phyloP scores from a whole-genome alignment of 1,140 invertebrate species.

The Nixonia krombeini region DNA sequence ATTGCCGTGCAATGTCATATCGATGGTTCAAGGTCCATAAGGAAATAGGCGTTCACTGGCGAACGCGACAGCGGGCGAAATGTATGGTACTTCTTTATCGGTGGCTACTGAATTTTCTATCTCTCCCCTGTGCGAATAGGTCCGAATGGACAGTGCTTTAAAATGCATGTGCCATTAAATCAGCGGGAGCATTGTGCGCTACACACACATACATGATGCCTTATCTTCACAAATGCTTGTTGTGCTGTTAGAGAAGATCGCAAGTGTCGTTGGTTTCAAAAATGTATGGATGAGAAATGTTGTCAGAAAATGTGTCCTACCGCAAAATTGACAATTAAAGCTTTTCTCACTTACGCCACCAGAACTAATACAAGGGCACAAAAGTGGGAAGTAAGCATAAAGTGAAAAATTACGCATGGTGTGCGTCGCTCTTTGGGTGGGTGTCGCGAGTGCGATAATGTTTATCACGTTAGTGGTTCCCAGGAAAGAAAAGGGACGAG shows the following conservation, averaged over 20 bases:
- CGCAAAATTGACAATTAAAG: no score
- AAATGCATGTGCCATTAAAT: slow-evolving; percentile 65
- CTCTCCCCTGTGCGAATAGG: slow-evolving; percentile 52
- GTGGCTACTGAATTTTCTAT: slow-evolving; percentile 64
- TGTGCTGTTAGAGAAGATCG: slow-evolving; percentile 11
- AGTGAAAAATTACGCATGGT: background rate
- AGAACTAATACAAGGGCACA: background rate
- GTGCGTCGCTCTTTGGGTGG: background rate
- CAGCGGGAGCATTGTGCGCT: slow-evolving; percentile 48
- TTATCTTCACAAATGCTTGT: slow-evolving; percentile 18
- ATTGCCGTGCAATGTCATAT: slow-evolving; percentile 13
- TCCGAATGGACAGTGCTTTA: slow-evolving; percentile 44
- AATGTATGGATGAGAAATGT: no score
- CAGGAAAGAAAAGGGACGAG: slow-evolving; percentile 26
- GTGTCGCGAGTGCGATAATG: slow-evolving; percentile 26
- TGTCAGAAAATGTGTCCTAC: background rate
- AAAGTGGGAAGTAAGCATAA: background rate
- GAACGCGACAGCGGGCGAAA: slow-evolving; percentile 27
- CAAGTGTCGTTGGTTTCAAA: no score
- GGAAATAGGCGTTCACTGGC: slow-evolving; percentile 37
- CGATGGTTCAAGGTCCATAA: slow-evolving; percentile 22
- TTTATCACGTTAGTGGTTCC: no score
- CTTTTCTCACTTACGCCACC: no score
- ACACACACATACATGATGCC: slow-evolving; percentile 8
- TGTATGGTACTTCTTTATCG: slow-evolving; percentile 49